Base-by-base conservation (phyloP, 1,140 invertebrate genomes). In the Stenopsyche tienmushanensis region DNA sequence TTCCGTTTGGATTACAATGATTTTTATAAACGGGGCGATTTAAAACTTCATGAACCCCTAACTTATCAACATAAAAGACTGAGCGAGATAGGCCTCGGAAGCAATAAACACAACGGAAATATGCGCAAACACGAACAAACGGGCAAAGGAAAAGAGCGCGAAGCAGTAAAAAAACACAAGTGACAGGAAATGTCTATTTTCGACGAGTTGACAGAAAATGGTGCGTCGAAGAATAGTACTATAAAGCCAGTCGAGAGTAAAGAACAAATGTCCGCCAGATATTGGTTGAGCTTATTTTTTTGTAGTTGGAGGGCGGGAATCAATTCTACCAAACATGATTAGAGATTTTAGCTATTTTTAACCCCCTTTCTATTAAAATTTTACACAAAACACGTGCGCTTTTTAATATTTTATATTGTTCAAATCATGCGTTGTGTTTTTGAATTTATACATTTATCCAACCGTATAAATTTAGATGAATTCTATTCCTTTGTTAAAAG, bases 1-100 rank as follows among this genome's bases (percentile, higher is more conserved):
- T 93, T 93, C 69, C 85, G 94, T 23, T 82, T 97, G 21, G 94
- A 97, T 78, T 95, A 94, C 73, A 96, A 94, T 76, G 91, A 93
- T 72, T 92, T 92, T 76, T 95, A 94, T 75, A 91, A 93, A 72
- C 85, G 86, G 42, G 86, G 86, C 50, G 90, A 93, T 73, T 85
- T 85, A 47, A 83, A 88, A 60, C 79, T 94, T 0, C 86, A 86
- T 49, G 88, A 87, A 34, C 89, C 90, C 0, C 77, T 93, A 8
- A 92, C 89, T 0, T 89, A 88, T 70, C 85, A 87, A 65, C 86
- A 88, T 72, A 84, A 86, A 69, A 78, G 86, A 13, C 80, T 86
- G 73, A 87, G 83, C 64, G 84, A 84, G 71, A 78, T 80, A 45
- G 77, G 77, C 20, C 25, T 65, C 20, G 26, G 34, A 26, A 23